A percentile compares a stretch with the other conserved stretches of the same genome.
These are phyloP conservation scores for Elymnias hypermnestra DNA, from an alignment of 1,140 invertebrate genomes.

Conservation along the genomic window DNA sequence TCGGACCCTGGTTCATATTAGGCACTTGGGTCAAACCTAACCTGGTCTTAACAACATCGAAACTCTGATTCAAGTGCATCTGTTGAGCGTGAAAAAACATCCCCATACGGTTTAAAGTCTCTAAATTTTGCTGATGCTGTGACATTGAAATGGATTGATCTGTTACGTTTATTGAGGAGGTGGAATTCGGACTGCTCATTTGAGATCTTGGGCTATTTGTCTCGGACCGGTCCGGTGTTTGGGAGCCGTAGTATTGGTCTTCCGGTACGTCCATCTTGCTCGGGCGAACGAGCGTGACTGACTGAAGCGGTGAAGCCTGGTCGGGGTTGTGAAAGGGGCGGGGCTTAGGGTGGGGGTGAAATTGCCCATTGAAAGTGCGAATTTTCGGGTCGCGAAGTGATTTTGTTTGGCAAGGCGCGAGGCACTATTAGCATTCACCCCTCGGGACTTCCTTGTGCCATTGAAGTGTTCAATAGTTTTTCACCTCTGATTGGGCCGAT, in stretches of 20 bases:
- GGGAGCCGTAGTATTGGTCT: conserved; percentile 50
- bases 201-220: conserved; percentile 58
- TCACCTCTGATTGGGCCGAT: conserved; percentile 66
- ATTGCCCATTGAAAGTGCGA: conserved; percentile 69
- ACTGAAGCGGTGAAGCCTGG: conserved; percentile 12
- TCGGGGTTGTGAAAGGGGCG: conserved; percentile 40
- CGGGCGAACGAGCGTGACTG: conserved; percentile 43
- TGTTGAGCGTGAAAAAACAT: conserved; percentile 70
- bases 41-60: conserved; percentile 58
- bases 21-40: conserved; percentile 56
- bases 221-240: conserved; percentile 56
- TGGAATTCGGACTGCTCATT: conserved; percentile 58
- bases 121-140: conserved; percentile 61
- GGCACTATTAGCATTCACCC: conserved; percentile 68
- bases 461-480: conserved; percentile 61
- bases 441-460: conserved; percentile 42
- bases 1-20: conserved; percentile 51
- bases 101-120: conserved; percentile 64
- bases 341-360: conserved; percentile 41
- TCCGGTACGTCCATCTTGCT: conserved; percentile 58
- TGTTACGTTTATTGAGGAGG: conserved; percentile 54
- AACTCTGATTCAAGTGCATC: conserved; percentile 61
- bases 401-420: conserved; percentile 65
- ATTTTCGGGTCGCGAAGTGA: conserved; percentile 72
- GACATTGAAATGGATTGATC: conserved; percentile 34